Evolutionary conservation across 35 echinoderm and acorn worm species (phyloP).

Genomic region (Lytechinus pictus): DNA sequence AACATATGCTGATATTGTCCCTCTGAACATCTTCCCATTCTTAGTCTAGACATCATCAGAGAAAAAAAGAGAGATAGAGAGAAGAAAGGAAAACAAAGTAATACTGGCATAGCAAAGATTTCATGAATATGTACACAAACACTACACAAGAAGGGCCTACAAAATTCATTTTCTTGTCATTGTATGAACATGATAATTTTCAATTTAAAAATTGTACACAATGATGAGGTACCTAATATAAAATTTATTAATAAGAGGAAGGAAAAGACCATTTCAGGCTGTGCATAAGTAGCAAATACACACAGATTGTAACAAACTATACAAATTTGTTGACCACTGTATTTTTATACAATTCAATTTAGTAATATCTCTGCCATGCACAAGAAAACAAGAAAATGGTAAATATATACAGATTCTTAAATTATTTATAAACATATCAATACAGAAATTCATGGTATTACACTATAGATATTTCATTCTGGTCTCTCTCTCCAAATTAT

Average conservation of each 20-base stretch:
- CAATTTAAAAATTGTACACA: conserved; percentile 27
- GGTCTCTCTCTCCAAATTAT: conserved; percentile 37
- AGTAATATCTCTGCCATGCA: conserved; percentile 29
- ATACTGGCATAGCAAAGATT: conserved; percentile 36
- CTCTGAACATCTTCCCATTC: not conserved
- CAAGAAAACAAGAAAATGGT: conserved; percentile 5
- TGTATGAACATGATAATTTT: conserved; percentile 34
- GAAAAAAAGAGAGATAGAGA: not conserved
- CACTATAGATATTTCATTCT: conserved; percentile 22
- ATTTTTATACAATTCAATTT: conserved; percentile 1
- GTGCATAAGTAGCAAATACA: conserved; percentile 45
- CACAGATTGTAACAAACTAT: conserved; percentile 34
- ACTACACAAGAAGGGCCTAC: not conserved
- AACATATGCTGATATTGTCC: not conserved
- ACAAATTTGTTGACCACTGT: conserved; percentile 45
- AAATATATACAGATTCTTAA: conserved; percentile 27
- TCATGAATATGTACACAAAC: conserved; percentile 36
- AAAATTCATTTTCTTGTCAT: conserved; percentile 17
- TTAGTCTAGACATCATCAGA: not conserved
- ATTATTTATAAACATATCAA: conserved; percentile 29
- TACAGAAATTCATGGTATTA: conserved; percentile 23
- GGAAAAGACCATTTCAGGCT: conserved; percentile 42
- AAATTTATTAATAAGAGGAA: conserved; percentile 5
- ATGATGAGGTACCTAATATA: conserved; percentile 39
- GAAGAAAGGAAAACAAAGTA: conserved; percentile 27